phyloP scores from a whole-genome alignment of 1,140 invertebrate species.

The Aphelenchoides fujianensis region DNA sequence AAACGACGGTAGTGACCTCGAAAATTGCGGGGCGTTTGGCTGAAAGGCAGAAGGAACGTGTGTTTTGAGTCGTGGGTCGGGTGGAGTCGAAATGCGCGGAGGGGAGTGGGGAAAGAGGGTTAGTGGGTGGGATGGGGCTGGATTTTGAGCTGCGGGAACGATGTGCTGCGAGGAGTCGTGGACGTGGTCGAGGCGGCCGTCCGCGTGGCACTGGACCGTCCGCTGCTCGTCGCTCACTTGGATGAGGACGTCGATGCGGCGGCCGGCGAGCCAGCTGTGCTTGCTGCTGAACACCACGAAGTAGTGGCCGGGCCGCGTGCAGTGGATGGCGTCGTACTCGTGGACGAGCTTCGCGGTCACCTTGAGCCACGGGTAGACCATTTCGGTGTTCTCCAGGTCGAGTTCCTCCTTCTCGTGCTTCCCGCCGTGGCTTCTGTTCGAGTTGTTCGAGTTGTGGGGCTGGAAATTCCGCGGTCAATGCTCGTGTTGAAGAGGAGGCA shows the following conservation, averaged over 20 bases:
- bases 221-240: conserved; percentile 31
- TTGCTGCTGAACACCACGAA: conserved; percentile 57
- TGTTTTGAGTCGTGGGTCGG: too few species aligned
- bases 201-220: conserved; percentile 24
- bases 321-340: conserved; percentile 46
- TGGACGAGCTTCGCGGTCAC: conserved; percentile 57
- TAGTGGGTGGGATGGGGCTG: conserved; percentile 3
- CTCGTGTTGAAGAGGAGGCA: background rate
- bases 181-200: conserved; percentile 1
- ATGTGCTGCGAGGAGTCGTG: conserved; percentile 16
- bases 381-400: conserved; percentile 44
- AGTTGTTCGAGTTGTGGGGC: conserved; percentile 24
- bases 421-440: background rate
- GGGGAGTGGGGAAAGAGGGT: background rate
- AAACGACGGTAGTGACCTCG: too few species aligned
- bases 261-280: conserved; percentile 45
- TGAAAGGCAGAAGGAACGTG: too few species aligned
- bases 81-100: too few species aligned
- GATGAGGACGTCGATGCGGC: conserved; percentile 35
- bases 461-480: conserved; percentile 20
- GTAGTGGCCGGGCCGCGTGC: conserved; percentile 47
- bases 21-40: too few species aligned
- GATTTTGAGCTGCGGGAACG: background rate
- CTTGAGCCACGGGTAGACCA: conserved; percentile 61
- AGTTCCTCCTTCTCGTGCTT: conserved; percentile 34